Evolutionary conservation across 2,113 vertebrate genomes (phyloP), one percentile per base, ranked within the genome.

Genomic region (Malurus cyaneus): DNA sequence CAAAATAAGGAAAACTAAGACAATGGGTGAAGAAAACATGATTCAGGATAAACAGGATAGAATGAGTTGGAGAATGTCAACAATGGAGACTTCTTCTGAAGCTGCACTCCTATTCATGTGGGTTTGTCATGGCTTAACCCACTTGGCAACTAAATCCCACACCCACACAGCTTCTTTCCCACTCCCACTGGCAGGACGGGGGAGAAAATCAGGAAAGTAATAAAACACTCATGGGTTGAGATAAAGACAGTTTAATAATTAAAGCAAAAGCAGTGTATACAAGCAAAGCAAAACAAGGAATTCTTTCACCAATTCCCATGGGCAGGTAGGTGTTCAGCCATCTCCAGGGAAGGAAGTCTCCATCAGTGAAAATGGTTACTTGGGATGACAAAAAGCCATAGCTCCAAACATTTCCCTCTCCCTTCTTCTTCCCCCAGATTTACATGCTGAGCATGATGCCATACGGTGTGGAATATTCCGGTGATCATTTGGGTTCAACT

Each of bases 1-100:
- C 79, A 65, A 95, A 97, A 93, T 89, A 80, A 96, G 88, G 86
- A 84, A 94, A 96, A 96, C 84, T 26, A 90, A 96, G 85, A 78
- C 87, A 93, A 80, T 88, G 89, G 77, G 89, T 96, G 96, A 97
- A 96, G 94, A 97, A 97, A 97, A 92, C 87, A 78, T 88, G 90
- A 96, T 89, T 96, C 93, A 86, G 96, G 96, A 97, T 97, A 96
- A 97, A 96, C 28, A 96, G 90, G 95, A 92, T 94, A 88, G 17
- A 91, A 32, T 92, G 88, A 96, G 60, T 71, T 93, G 88, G 77
- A 92, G 80, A 86, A 91, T 94, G 86, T 89, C 95, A 93, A 23
- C 78, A 83, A 13, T 42, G 72, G 96, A 97, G 84, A 96, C 77
- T 95, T 97, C 86, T 96, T 93, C 94, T 97, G 94, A 97, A 93